Base-by-base conservation (phyloP, 2,797 vertebrate genomes). In the Coilia nasus region DNA sequence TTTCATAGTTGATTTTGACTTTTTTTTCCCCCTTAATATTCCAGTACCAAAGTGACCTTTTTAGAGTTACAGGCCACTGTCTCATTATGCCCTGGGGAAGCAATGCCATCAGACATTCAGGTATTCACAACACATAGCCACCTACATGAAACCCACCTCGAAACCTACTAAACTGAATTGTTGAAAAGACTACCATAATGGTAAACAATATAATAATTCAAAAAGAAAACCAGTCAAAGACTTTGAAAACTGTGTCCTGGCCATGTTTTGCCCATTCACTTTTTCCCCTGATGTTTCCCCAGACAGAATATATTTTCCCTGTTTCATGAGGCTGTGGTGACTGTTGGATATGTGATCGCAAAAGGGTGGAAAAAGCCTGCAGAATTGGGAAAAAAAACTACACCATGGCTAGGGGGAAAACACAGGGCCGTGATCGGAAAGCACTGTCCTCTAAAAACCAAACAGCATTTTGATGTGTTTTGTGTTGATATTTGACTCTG, bases 1-100 rank as follows among this genome's bases (percentile, higher is more conserved):
- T 92, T 85, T 81, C 88, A 86, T 88, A 87, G 81, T 0, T 31
- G 86, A 87, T 54, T 89, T 75, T 64, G 21, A 71, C 25, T 28
- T 71, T 75, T 71, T 75, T 31, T 15, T 4, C 14, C 2, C 46
- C 46, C 7, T 54, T 21, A 9, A 78, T 78, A 21, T 78, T 78
- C 35, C 71, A 44, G 31, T 41, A 78, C 19, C 17, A 21, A 44
- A 44, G 71, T 78, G 19, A 41, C 17, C 35, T 75, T 15, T 75
- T 64, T 75, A 10, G 5, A 41, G 64, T 62, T 62, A 62, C 6
- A 62, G 6, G 31, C 31, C 67, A 41, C 67, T 19, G 15, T 19
- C 67, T 28, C 67, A 31, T 64, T 64, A 23, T 23, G 1, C 60
- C 9, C 60, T 75, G 67, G 67, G 28, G 5, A 17, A 15, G 28